phyloP scores from a whole-genome alignment of 2,888 invertebrate species.

The Horisme vitalbata region DNA sequence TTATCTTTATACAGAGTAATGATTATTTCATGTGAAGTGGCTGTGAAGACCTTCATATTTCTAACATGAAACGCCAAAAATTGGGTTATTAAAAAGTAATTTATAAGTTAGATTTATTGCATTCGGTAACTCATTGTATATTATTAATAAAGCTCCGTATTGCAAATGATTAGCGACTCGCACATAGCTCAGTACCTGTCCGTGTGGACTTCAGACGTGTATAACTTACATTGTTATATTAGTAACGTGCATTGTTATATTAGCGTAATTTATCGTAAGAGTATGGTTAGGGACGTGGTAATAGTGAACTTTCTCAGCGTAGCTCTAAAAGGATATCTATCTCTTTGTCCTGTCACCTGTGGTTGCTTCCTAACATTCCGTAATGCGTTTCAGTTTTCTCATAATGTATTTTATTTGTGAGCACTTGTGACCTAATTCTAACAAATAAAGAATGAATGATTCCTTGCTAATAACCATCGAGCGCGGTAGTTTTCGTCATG shows the following conservation, averaged over 20 bases:
- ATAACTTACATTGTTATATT: conserved; percentile 65
- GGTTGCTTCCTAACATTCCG: conserved; percentile 73
- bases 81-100: conserved; percentile 62
- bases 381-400: conserved; percentile 62
- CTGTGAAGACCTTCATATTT: conserved; percentile 74
- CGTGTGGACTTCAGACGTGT: conserved; percentile 65
- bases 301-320: conserved; percentile 58
- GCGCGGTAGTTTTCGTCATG: conserved; percentile 13
- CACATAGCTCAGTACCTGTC: conserved; percentile 75
- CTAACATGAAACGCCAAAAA: conserved; percentile 65
- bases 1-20: conserved; percentile 41
- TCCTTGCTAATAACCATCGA: conserved; percentile 37
- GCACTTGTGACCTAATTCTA: conserved; percentile 38
- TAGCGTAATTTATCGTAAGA: conserved; percentile 78
- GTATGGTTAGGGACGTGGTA: conserved; percentile 74
- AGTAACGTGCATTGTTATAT: conserved; percentile 76
- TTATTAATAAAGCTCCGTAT: conserved; percentile 54
- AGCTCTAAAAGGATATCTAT: conserved; percentile 52
- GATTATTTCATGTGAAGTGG: conserved; percentile 64
- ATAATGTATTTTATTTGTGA: conserved; percentile 44
- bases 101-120: conserved; percentile 63
- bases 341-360: conserved; percentile 67
- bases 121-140: conserved; percentile 53
- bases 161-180: conserved; percentile 52
- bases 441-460: conserved; percentile 42